Conservation (phyloP, 2,797 vertebrate species). For the Phylloscopus collybita region DNA sequence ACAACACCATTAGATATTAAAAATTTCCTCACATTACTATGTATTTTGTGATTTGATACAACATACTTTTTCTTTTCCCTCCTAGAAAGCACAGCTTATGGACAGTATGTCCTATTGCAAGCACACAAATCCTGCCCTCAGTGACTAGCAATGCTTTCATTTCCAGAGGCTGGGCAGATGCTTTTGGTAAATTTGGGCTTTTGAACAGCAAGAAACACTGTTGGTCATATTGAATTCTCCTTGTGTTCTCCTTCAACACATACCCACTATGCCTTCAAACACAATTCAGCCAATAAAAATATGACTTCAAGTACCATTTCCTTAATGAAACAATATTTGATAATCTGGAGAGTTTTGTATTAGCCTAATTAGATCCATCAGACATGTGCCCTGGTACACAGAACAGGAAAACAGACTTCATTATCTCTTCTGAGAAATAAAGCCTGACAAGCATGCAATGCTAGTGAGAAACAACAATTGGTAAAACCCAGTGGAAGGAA, state of each 20-base stretch:
- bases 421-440: slow-evolving; percentile 60
- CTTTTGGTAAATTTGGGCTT: neutral
- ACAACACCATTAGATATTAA: neutral
- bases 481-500: neutral
- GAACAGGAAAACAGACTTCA: slow-evolving; percentile 61
- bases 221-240: neutral
- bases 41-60: neutral
- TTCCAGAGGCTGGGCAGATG: neutral
- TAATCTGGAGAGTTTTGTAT: slow-evolving; percentile 33
- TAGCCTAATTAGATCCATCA: slow-evolving; percentile 53
- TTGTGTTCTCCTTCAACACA: neutral
- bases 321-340: slow-evolving; percentile 54
- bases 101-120: neutral
- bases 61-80: neutral
- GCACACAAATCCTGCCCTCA: neutral
- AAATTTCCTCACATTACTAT: neutral
- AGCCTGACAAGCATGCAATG: slow-evolving; percentile 39
- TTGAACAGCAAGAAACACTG: neutral
- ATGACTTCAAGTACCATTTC: slow-evolving; percentile 47
- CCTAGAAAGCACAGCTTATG: neutral
- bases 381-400: slow-evolving; percentile 19
- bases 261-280: neutral
- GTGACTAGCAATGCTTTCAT: neutral
- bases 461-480: slow-evolving; percentile 15
- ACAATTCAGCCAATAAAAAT: slow-evolving; percentile 56